phyloP scores from a whole-genome alignment of 1,140 invertebrate genomes.

The Drosophila melanogaster region Release_6_plus_ISO1_MT NC_004354.4:6056501-6057000 shows the following conservation, averaged over 20 bases:
- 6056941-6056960: slow-evolving; percentile 53
- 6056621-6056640: background rate
- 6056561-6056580: too few species aligned
- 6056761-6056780: slow-evolving; percentile 23
- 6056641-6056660: background rate
- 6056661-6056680: background rate
- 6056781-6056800: background rate
- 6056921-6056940: slow-evolving; percentile 22
- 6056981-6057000: slow-evolving; percentile 12
- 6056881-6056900: slow-evolving; percentile 52
- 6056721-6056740: slow-evolving; percentile 16
- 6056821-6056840: slow-evolving; percentile 21
- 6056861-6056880: slow-evolving; percentile 31
- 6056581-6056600: too few species aligned
- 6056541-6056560: background rate
- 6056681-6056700: slow-evolving; percentile 1
- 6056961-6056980: slow-evolving; percentile 52
- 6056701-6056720: slow-evolving; percentile 23
- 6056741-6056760: slow-evolving; percentile 20
- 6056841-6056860: slow-evolving; percentile 6
- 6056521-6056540: background rate
- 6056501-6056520: background rate
- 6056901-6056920: slow-evolving; percentile 36
- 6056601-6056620: background rate
- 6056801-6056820: slow-evolving; percentile 12